These are phyloP conservation scores for Diglossa cyanea DNA, from an alignment of 2,797 vertebrate species.

Conservation along the genomic window DNA sequence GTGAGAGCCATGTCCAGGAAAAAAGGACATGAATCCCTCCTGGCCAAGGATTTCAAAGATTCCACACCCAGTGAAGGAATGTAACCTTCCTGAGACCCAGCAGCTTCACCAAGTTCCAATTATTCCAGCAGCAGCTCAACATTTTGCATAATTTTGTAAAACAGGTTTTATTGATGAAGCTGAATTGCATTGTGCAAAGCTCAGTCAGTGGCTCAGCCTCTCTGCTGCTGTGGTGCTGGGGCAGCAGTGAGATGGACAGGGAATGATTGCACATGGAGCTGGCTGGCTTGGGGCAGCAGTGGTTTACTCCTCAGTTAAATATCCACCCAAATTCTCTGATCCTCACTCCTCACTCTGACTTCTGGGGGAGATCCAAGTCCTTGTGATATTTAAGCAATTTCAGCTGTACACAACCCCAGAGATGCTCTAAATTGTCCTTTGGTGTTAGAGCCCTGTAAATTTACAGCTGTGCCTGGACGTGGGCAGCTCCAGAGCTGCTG, in stretches of 20 bases:
- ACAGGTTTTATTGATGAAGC: not conserved
- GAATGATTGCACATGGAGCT: not conserved
- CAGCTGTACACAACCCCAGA: not conserved
- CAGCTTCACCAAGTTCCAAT: not conserved
- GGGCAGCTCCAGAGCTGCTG: not conserved
- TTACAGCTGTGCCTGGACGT: not conserved
- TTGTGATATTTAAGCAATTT: not conserved
- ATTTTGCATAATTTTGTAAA: not conserved
- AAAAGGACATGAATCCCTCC: not conserved
- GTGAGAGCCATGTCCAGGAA: not conserved
- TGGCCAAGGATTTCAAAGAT: not conserved
- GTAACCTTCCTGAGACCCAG: not conserved
- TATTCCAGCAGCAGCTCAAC: not conserved
- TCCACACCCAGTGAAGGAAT: not conserved
- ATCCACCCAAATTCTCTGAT: not conserved
- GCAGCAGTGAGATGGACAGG: not conserved
- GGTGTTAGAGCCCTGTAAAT: not conserved
- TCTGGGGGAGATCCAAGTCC: not conserved
- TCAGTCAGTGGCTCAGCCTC: not conserved
- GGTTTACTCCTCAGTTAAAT: not conserved
- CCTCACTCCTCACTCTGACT: not conserved
- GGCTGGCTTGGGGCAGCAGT: not conserved
- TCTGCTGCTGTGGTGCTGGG: not conserved
- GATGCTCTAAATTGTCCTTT: not conserved
- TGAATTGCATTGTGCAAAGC: not conserved